Conservation (phyloP, 2,113 vertebrate species). For the Promerops cafer region DNA sequence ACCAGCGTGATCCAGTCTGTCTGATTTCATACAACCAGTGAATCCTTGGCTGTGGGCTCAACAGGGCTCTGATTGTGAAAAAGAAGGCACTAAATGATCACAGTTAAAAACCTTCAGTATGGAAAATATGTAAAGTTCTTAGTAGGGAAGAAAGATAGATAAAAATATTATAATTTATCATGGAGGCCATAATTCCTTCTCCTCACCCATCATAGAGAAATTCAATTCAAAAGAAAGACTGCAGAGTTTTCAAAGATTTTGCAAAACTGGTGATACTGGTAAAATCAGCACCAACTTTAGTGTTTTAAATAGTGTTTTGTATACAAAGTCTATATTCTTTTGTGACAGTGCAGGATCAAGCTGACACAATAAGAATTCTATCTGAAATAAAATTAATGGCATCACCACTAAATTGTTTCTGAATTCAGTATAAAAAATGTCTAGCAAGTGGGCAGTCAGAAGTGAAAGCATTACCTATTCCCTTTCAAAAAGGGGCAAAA, state of each 20-base stretch:
- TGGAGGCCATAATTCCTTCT: neutral
- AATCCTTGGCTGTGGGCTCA: neutral
- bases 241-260: neutral
- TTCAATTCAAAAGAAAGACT: neutral
- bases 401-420: neutral
- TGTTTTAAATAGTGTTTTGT: neutral
- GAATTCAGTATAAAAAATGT: neutral
- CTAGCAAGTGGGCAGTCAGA: slow-evolving; percentile 13
- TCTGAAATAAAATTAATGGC: neutral
- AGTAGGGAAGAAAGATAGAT: neutral
- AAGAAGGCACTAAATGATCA: neutral
- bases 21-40: neutral
- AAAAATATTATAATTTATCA: neutral
- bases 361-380: neutral
- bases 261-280: neutral
- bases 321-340: neutral
- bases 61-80: neutral
- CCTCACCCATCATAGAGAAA: neutral
- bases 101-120: neutral
- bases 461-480: slow-evolving; percentile 18
- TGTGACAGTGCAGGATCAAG: neutral
- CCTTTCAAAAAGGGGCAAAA: slow-evolving; percentile 20
- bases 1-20: neutral
- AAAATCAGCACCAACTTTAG: neutral
- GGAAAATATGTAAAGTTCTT: neutral